A percentile compares a stretch with the other conserved stretches of the same genome.
Evolutionary conservation across 2,888 invertebrate genomes (phyloP).

Genomic region (Catocala sponsa): DNA sequence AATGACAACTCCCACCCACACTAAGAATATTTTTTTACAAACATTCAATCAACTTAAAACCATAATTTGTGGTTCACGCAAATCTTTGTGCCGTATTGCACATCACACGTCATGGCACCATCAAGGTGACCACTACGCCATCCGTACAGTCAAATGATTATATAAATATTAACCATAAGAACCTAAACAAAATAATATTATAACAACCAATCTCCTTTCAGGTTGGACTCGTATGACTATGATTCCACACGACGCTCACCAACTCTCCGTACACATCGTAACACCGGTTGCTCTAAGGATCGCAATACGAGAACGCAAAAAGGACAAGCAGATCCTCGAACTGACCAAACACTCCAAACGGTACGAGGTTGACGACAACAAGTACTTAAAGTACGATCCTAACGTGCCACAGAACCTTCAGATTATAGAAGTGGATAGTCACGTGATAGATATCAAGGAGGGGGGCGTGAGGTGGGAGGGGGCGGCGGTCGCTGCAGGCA

Average conservation of each 20-base stretch:
- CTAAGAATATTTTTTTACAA: too few relatives aligned
- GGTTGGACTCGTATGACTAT: conserved; percentile 79
- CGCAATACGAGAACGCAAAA: conserved; percentile 73
- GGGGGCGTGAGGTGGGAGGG: conserved; percentile 70
- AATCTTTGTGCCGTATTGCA: too few relatives aligned
- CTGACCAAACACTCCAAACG: conserved; percentile 72
- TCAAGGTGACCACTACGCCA: too few relatives aligned
- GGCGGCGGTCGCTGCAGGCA: conserved; percentile 73
- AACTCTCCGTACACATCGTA: conserved; percentile 72
- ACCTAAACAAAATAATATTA: too few relatives aligned
- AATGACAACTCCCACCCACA: too few relatives aligned
- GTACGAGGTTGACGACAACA: conserved; percentile 68
- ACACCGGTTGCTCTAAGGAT: conserved; percentile 74
- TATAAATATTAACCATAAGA: too few relatives aligned
- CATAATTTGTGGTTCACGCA: too few relatives aligned
- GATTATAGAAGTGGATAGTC: conserved; percentile 78
- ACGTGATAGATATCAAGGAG: conserved; percentile 79
- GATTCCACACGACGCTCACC: conserved; percentile 78
- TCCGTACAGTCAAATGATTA: too few relatives aligned
- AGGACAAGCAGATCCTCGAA: conserved; percentile 75
- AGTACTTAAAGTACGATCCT: conserved; percentile 80
- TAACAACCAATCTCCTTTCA: conserved; percentile 32
- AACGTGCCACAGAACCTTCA: conserved; percentile 81
- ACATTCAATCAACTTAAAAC: too few relatives aligned
- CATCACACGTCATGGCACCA: too few relatives aligned